Conservation (phyloP, 2,113 vertebrate genomes). For the Ochotona curzoniae region DNA sequence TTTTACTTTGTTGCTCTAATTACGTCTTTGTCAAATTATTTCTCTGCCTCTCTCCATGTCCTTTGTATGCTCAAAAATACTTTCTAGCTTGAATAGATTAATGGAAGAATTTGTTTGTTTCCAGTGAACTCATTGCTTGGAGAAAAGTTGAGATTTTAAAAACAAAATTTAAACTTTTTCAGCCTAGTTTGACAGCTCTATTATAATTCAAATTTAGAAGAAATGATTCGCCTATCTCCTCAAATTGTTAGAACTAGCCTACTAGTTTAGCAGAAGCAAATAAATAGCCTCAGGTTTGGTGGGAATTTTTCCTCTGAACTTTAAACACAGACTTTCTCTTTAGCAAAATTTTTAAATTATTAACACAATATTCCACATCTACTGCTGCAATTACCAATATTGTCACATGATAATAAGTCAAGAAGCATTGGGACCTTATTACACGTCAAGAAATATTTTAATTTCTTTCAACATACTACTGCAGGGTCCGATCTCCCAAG, state of each 20-base stretch:
- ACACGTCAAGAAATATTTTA: background rate
- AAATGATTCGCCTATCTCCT: conserved; percentile 58
- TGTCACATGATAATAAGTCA: background rate
- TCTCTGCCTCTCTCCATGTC: background rate
- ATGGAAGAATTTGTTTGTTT: conserved; percentile 63
- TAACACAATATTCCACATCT: background rate
- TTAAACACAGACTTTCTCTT: background rate
- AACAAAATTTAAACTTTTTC: conserved; percentile 52
- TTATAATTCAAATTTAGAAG: conserved; percentile 59
- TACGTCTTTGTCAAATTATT: background rate
- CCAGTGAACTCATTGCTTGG: conserved; percentile 29
- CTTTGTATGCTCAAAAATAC: background rate
- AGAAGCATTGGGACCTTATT: background rate
- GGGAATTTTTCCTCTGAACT: conserved; percentile 27
- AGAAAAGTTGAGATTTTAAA: conserved; percentile 59
- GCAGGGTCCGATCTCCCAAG: too few relatives aligned
- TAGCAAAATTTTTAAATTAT: background rate
- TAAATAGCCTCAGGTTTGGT: conserved; percentile 17
- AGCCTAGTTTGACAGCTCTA: conserved; percentile 51
- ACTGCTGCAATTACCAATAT: background rate
- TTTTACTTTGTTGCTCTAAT: background rate
- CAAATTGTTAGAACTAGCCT: background rate
- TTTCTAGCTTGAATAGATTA: conserved; percentile 47
- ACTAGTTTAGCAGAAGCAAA: conserved; percentile 27
- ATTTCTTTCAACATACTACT: background rate